Evolutionary conservation across 1,140 invertebrate species (phyloP).

Genomic region (Trichonephila clavipes): DNA sequence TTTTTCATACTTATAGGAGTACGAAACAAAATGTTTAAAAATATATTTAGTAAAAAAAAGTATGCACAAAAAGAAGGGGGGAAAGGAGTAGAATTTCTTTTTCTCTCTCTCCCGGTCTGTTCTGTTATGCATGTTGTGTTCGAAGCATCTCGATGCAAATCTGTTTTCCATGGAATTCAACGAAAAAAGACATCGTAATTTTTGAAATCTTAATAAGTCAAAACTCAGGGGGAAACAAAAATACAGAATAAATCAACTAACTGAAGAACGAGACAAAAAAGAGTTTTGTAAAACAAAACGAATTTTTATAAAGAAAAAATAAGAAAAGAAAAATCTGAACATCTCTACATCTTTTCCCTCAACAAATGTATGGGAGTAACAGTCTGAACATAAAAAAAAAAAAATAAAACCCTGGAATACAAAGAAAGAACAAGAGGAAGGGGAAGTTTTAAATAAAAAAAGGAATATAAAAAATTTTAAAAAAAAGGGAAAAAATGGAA

Average conservation of each 20-base stretch:
- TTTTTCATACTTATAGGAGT: too few species aligned
- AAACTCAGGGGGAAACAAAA: neutral
- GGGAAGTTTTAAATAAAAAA: conserved; percentile 14
- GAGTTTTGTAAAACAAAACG: conserved; percentile 18
- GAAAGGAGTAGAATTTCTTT: neutral
- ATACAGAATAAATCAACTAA: too few species aligned
- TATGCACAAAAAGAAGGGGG: neutral
- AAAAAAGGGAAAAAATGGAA: neutral
- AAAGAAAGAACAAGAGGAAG: neutral
- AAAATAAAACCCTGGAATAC: neutral
- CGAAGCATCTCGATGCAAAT: neutral
- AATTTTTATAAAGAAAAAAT: conserved; percentile 17
- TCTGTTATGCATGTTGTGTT: conserved; percentile 14
- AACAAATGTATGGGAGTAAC: conserved; percentile 13
- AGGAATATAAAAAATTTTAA: neutral
- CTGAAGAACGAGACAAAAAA: neutral
- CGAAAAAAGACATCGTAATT: conserved; percentile 1
- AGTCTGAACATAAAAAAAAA: neutral
- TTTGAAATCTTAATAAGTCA: conserved; percentile 51
- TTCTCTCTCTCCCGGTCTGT: neutral
- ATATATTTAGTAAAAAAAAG: neutral
- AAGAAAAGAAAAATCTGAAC: neutral
- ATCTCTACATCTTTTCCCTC: neutral
- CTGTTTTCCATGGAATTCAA: conserved; percentile 17
- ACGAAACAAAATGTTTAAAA: neutral